phyloP scores from a whole-genome alignment of 2,113 vertebrate genomes.

The Corythornis vintsioides region DNA sequence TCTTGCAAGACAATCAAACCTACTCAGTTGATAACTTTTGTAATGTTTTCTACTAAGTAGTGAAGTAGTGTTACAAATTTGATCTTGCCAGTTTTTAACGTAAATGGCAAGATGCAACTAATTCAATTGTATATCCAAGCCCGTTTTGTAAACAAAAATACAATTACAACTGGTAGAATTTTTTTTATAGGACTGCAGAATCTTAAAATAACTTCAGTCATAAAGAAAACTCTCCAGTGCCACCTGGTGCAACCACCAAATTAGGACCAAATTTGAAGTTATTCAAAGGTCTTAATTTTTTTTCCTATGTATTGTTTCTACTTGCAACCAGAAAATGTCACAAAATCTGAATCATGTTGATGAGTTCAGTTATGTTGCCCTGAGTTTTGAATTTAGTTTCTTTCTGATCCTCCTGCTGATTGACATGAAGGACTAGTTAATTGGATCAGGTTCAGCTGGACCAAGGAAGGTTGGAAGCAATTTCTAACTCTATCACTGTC shows the following conservation, averaged over 20 bases:
- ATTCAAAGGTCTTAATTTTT: not conserved
- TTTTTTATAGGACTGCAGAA: not conserved
- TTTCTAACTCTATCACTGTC: not conserved
- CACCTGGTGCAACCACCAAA: not conserved
- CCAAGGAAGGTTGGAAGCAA: not conserved
- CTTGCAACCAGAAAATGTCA: not conserved
- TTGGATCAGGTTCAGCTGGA: not conserved
- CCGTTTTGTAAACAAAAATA: not conserved
- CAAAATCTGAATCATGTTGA: not conserved
- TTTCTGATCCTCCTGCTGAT: not conserved
- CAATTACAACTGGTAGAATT: not conserved
- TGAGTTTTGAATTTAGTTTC: not conserved
- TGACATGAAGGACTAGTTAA: not conserved
- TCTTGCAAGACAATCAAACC: not conserved
- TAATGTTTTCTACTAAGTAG: not conserved
- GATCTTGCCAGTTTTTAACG: not conserved
- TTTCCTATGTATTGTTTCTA: not conserved
- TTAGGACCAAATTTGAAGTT: not conserved
- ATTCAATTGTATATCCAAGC: not conserved
- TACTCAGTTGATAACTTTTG: not conserved
- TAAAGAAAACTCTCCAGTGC: not conserved
- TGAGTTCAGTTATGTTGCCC: not conserved
- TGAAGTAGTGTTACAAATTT: not conserved
- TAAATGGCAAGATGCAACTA: not conserved
- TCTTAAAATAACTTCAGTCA: not conserved